Base-by-base conservation (phyloP, 2,113 vertebrate species). In the Varanus komodoensis region DNA sequence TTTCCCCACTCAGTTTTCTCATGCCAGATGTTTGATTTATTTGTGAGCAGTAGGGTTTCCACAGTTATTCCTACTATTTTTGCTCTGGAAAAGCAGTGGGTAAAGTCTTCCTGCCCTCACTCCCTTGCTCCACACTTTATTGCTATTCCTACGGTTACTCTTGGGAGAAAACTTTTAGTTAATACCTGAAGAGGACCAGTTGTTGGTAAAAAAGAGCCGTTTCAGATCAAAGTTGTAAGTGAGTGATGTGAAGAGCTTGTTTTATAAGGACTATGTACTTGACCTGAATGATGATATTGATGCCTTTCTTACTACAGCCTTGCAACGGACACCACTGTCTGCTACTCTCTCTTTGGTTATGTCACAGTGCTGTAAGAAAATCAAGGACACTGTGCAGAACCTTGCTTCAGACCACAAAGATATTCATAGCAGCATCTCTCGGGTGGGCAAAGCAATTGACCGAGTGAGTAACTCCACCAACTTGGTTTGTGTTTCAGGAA, bases 371-470 rank as follows among this genome's bases (percentile, higher is more conserved):
- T 99, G 98, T 95, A 98, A 97, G 95, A 98, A 98, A 91, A 98
- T 99, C 94, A 98, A 98, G 96, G 98, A 98, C 94, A 98, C 98
- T 0, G 98, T 99, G 88, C 98, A 99, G 96, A 97, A 98, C 95
- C 95, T 99, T 64, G 98, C 98, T 50, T 98, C 97, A 0, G 97
- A 98, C 89, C 98, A 98, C 94, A 99, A 98, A 94, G 98, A 99
- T 94, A 99, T 98, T 87, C 98, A 99, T 44, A 98, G 98, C 95
- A 98, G 98, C 0, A 98, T 99, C 77, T 99, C 98, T 29, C 97
- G 98, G 95, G 98, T 99, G 89, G 98, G 98, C 89, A 99, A 98
- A 97, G 98, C 98, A 91, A 98, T 98, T 1, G 98, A 99, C 95
- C 95, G 98, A 96, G 98, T 98, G 89, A 96, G 97, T 57, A 1